phyloP scores from a whole-genome alignment of 2,113 vertebrate genomes.

The Lethenteron camtschaticum region DNA sequence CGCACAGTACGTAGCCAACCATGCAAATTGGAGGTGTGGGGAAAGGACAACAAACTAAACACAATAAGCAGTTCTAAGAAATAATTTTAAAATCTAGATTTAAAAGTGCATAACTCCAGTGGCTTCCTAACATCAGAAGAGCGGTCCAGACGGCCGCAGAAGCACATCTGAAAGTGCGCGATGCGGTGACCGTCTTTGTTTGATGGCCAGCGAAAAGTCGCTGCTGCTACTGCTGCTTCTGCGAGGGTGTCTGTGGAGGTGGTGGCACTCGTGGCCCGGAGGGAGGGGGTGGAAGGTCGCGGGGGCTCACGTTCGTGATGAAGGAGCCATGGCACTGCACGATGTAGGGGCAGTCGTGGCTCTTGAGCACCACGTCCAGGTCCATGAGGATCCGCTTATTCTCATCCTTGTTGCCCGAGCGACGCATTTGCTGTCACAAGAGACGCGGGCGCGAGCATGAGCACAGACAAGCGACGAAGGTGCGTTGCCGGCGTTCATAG shows the following conservation, averaged over 20 bases:
- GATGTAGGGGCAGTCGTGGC: slow-evolving; percentile 82
- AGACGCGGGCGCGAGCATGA: no score
- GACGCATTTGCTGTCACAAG: slow-evolving; percentile 57
- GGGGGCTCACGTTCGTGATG: slow-evolving; percentile 51
- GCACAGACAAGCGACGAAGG: no score
- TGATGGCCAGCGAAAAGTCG: no score
- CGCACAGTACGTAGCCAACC: no score
- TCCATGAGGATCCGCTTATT: slow-evolving; percentile 88
- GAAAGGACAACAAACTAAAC: no score
- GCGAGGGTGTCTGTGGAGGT: no score
- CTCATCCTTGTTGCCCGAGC: slow-evolving; percentile 78
- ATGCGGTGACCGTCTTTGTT: background rate
- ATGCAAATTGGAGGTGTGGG: no score
- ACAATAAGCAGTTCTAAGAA: no score
- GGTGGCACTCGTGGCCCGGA: background rate
- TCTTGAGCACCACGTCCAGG: slow-evolving; percentile 74
- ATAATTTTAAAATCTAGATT: no score
- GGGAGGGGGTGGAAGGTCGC: background rate
- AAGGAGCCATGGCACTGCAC: slow-evolving; percentile 85
- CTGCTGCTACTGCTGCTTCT: no score
- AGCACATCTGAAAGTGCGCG: background rate
- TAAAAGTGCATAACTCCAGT: no score
- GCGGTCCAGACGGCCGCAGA: background rate
- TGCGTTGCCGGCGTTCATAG: no score
- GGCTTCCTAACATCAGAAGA: background rate